phyloP scores from a whole-genome alignment of 2,888 invertebrate species.

The Adineta ricciae region DNA sequence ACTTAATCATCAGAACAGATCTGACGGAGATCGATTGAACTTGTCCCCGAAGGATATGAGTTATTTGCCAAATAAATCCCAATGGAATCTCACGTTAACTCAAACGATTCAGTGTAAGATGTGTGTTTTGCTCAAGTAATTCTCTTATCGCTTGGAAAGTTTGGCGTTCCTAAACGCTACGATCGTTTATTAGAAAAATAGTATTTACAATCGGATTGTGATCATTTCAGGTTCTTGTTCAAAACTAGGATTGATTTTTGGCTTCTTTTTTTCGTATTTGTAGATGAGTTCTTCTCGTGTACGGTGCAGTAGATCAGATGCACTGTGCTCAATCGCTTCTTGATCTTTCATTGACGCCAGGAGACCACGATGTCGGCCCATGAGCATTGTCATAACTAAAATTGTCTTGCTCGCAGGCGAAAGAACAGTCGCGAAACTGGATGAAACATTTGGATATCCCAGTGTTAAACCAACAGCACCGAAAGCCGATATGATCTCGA shows the following conservation, averaged over 20 bases:
- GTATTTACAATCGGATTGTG: too few species aligned
- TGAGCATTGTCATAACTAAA: background rate
- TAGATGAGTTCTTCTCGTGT: background rate
- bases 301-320: background rate
- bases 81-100: too few species aligned
- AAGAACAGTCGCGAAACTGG: background rate
- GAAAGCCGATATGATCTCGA: background rate
- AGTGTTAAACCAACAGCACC: background rate
- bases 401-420: background rate
- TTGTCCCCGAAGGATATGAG: too few species aligned
- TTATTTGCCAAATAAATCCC: too few species aligned
- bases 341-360: constrained; percentile 1
- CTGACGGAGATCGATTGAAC: too few species aligned
- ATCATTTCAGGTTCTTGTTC: background rate
- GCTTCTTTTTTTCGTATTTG: background rate
- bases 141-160: too few species aligned
- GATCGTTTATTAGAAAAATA: too few species aligned
- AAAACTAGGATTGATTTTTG: background rate
- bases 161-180: too few species aligned
- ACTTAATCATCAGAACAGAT: too few species aligned
- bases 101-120: too few species aligned
- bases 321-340: background rate
- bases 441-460: background rate
- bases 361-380: background rate
- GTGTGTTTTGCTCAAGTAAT: too few species aligned